phyloP scores from a whole-genome alignment of 2,113 vertebrate genomes.

The Hippocampus mohnikei region DNA sequence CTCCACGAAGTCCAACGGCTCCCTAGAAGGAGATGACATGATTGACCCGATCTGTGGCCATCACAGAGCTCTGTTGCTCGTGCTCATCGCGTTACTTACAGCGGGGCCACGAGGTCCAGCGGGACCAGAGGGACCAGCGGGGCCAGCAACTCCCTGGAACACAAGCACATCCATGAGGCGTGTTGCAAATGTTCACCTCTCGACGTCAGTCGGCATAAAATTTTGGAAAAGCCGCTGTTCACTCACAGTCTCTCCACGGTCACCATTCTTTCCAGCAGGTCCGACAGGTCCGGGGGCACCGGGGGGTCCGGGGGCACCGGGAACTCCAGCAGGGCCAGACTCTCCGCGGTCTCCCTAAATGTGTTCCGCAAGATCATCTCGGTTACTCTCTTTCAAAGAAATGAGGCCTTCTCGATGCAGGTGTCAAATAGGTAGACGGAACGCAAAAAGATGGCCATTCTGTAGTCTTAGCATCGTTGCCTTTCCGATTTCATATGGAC shows the following conservation, averaged over 20 bases:
- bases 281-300: slow-evolving; percentile 91
- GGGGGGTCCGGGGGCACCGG: slow-evolving; percentile 91
- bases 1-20: slow-evolving; percentile 85
- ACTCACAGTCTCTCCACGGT: slow-evolving; percentile 95
- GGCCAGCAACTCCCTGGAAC: slow-evolving; percentile 86
- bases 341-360: slow-evolving; percentile 94
- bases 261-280: slow-evolving; percentile 92
- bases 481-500: neutral
- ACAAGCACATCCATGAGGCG: neutral
- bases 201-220: too few species aligned
- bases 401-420: neutral
- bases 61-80: neutral
- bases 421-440: too few species aligned
- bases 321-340: slow-evolving; percentile 78
- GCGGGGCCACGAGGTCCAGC: slow-evolving; percentile 88
- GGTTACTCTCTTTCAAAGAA: neutral
- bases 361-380: neutral
- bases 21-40: slow-evolving; percentile 69
- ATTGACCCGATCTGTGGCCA: neutral
- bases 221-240: neutral
- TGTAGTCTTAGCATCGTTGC: neutral
- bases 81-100: slow-evolving; percentile 76
- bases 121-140: slow-evolving; percentile 83
- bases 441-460: neutral
- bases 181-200: too few species aligned